phyloP scores from a whole-genome alignment of 2,888 invertebrate genomes.

The Troides helena region DNA sequence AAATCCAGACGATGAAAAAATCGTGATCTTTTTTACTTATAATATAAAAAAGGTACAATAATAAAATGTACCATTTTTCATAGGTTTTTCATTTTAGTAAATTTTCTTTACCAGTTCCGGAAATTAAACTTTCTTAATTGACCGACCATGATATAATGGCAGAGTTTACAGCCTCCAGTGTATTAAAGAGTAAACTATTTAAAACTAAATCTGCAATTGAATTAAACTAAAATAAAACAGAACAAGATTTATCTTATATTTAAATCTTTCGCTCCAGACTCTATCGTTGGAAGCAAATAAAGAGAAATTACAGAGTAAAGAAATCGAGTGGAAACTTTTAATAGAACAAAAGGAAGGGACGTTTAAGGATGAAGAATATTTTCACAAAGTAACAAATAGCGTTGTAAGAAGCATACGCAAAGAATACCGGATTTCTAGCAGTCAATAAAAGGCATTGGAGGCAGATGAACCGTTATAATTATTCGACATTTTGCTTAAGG shows the following conservation, averaged over 20 bases:
- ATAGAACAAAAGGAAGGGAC: slow-evolving; percentile 14
- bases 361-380: slow-evolving; percentile 4
- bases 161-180: too few species aligned
- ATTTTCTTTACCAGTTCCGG: too few species aligned
- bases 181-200: too few species aligned
- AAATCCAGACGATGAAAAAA: too few species aligned
- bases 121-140: too few species aligned
- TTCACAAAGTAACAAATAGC: slow-evolving; percentile 8
- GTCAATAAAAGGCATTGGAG: slow-evolving; percentile 13
- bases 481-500: slow-evolving; percentile 19
- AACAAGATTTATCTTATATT: background rate
- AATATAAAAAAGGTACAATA: too few species aligned
- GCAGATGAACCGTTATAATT: slow-evolving; percentile 23
- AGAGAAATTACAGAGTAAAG: slow-evolving; percentile 8
- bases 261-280: background rate
- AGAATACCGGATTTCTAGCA: background rate
- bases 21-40: too few species aligned
- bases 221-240: background rate
- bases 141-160: too few species aligned
- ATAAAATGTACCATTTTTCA: too few species aligned
- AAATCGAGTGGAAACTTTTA: slow-evolving; percentile 22
- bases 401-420: slow-evolving; percentile 7
- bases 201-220: too few species aligned
- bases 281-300: background rate
- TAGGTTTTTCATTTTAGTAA: too few species aligned